Evolutionary conservation across 1,140 invertebrate species (phyloP), one percentile per base, ranked within the genome.

Genomic region (Tigriopus japonicus): DNA sequence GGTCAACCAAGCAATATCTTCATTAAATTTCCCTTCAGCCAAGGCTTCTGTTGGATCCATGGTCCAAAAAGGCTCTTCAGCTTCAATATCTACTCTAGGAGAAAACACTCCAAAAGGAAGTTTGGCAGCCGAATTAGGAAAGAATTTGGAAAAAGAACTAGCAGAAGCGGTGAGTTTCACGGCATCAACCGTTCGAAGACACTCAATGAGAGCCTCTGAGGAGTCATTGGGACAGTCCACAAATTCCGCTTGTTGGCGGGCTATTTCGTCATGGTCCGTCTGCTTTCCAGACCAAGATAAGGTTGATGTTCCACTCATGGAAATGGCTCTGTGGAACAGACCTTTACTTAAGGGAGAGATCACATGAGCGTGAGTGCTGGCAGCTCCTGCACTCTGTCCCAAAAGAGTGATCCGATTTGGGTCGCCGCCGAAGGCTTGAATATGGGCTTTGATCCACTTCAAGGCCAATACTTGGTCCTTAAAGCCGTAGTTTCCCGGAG

Each of bases 221-320:
- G 77, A 74, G 43, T 81, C 80, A 69, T 83, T 79, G 0, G 86
- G 87, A 73, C 90, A 94, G 51, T 81, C 80, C 23, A 92, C 81
- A 12, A 85, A 83, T 72, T 91, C 84, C 1, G 89, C 88, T 53
- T 93, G 72, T 62, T 85, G 74, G 52, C 90, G 76, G 14, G 85
- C 82, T 62, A 85, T 19, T 21, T 81, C 71, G 19, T 81, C 77
- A 62, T 81, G 81, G 67, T 91, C 85, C 67, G 94, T 83, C 40
- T 84, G 77, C 1, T 84, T 80, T 64, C 92, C 83, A 60, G 92
- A 81, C 94, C 94, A 98, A 0, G 88, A 85, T 0, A 85, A 86
- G 13, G 87, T 75, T 7, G 79, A 75, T 0, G 58, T 21, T n/a
- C 23, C 23, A 52, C 58, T 60, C 28, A 51, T 42, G n/a, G 15